phyloP scores from a whole-genome alignment of 2,888 invertebrate species.

The Leptinotarsa juncta region DNA sequence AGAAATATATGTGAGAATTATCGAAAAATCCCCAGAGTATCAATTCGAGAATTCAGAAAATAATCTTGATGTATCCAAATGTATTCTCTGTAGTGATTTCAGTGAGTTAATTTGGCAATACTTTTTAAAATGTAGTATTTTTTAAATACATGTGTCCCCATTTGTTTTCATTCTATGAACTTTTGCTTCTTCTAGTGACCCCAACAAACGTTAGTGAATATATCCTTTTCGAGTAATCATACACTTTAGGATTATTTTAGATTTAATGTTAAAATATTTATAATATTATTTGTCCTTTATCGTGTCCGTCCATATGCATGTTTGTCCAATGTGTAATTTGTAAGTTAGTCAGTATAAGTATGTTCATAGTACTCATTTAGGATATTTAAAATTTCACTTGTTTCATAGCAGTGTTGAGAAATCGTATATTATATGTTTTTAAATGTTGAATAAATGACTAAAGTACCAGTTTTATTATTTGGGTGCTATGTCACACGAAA shows the following conservation, averaged over 20 bases:
- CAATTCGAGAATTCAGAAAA: too few relatives aligned
- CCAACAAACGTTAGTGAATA: background rate
- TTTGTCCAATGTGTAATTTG: background rate
- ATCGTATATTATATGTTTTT: background rate
- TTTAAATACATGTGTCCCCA: too few relatives aligned
- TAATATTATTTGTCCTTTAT: conserved; percentile 3
- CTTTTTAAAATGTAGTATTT: too few relatives aligned
- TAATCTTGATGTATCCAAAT: too few relatives aligned
- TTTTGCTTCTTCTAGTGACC: background rate
- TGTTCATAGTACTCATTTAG: too few relatives aligned
- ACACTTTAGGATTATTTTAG: background rate
- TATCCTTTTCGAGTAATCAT: background rate
- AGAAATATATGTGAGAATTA: too few relatives aligned
- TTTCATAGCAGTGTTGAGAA: too few relatives aligned
- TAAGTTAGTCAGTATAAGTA: background rate
- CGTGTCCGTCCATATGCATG: conserved; percentile 15
- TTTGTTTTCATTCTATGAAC: too few relatives aligned
- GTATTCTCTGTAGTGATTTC: too few relatives aligned
- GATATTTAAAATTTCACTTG: too few relatives aligned
- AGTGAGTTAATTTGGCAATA: too few relatives aligned
- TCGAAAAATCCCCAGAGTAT: too few relatives aligned
- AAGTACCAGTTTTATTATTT: background rate
- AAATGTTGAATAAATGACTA: background rate
- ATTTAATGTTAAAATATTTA: background rate
- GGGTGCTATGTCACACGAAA: background rate